Base-by-base conservation (phyloP, 2,888 invertebrate species). In the Drosophila differens region DNA sequence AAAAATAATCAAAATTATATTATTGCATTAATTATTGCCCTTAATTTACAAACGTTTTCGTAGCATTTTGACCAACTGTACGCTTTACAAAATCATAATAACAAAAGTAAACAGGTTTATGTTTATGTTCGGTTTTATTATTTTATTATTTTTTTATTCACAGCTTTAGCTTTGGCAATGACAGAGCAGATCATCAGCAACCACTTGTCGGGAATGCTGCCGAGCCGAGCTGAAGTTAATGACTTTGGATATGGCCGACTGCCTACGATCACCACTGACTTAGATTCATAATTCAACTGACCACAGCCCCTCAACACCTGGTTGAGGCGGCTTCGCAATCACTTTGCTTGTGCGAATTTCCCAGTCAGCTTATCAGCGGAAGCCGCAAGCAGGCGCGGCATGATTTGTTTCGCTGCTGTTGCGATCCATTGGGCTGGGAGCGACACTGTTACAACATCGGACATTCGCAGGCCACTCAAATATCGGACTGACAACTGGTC, bases 391-490 rank as follows among this genome's bases (percentile, higher is more conserved):
- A 12, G 51, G 53, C 57, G 54, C 12, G 61, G 25, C 53, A 51
- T 73, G 80, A 76, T 79, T 76, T 65, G 79, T 79, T 80, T 70
- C 67, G 57, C 39, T 52, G 60, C 65, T 73, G 66, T 61, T 65
- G 22, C 53, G 61, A 70, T 70, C 58, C 41, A 33, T 70, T 67
- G 67, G 58, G 68, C 68, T 63, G 57, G 62, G 55, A 54, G 70
- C 62, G 37, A 57, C 63, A 60, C 7, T 28, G 32, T 79, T 79
- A 58, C 79, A 53, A 79, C 65, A 68, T 67, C 61, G 25, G 30
- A 54, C 53, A 51, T 59, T 62, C 57, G 54, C 59, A 58, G 62
- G 65, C 69, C 35, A 30, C 62, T 54, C 28, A 32, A 25, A 16
- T 16, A 14, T 58, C 47, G 25, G 25, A 39, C 39, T 33, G 14